phyloP scores from a whole-genome alignment of 2,888 invertebrate species.

The Cylloceria caligata region DNA sequence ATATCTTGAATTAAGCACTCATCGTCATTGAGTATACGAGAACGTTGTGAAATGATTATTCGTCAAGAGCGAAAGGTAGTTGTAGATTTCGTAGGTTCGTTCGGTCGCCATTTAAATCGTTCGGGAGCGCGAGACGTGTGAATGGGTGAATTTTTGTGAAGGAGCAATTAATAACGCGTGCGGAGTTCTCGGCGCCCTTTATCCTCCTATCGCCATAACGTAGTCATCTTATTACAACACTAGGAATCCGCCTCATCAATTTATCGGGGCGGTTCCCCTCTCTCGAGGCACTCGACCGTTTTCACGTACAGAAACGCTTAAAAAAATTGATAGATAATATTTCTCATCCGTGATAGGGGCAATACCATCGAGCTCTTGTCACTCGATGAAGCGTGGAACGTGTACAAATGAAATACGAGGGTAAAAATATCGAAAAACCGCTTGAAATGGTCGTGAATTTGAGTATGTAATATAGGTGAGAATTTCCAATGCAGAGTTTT shows the following conservation, averaged over 20 bases:
- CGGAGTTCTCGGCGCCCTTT: constrained; percentile 67
- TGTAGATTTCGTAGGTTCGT: constrained; percentile 5
- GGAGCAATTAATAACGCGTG: constrained; percentile 79
- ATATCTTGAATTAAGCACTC: constrained; percentile 8
- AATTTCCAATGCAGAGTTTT: too few species aligned
- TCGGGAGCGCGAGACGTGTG: constrained; percentile 55
- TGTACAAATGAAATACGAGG: constrained; percentile 16
- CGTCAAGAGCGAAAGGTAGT: constrained; percentile 10
- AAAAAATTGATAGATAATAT: constrained; percentile 76
- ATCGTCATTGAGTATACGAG: background rate
- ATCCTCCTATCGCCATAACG: constrained; percentile 75
- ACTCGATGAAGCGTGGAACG: constrained; percentile 39
- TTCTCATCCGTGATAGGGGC: constrained; percentile 60
- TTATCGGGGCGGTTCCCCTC: constrained; percentile 74
- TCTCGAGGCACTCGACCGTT: constrained; percentile 74
- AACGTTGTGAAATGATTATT: constrained; percentile 33
- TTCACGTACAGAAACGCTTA: constrained; percentile 75
- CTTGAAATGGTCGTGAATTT: constrained; percentile 32
- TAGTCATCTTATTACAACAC: constrained; percentile 78
- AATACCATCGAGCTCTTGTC: constrained; percentile 58
- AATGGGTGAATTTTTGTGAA: constrained; percentile 69
- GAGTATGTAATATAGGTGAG: too few species aligned
- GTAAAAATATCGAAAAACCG: constrained; percentile 23
- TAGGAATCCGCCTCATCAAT: constrained; percentile 75
- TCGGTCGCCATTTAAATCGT: constrained; percentile 44